These are phyloP conservation scores for Buceros bicornis DNA, from an alignment of 2,797 vertebrate genomes.

Conservation along the genomic window DNA sequence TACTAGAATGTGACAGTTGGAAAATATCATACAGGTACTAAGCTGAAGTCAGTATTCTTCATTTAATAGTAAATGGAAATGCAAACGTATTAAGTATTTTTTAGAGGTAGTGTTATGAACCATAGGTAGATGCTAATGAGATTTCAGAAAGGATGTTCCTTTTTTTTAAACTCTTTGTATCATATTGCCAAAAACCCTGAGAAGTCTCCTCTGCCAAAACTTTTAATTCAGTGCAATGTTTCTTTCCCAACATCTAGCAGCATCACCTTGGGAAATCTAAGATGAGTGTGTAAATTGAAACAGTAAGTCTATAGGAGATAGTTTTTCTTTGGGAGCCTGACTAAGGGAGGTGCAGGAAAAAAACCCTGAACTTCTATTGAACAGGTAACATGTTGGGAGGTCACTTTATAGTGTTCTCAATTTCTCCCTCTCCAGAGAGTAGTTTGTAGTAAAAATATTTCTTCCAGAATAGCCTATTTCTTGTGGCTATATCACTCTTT, in stretches of 20 bases:
- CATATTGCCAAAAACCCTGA: neutral
- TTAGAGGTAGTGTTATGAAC: neutral
- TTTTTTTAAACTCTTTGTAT: neutral
- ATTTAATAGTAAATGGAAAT: neutral
- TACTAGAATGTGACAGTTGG: neutral
- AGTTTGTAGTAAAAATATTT: neutral
- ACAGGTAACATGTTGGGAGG: neutral
- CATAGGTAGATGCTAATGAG: neutral
- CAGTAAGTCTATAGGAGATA: neutral
- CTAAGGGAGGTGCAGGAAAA: neutral
- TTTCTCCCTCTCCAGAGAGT: neutral
- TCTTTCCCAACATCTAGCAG: neutral
- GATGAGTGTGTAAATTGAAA: neutral
- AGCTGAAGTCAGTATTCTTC: neutral
- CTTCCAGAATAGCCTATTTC: neutral
- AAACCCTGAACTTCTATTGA: neutral
- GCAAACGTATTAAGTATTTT: neutral
- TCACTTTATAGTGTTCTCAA: neutral
- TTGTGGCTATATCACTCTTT: neutral
- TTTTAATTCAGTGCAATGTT: constrained; percentile 4
- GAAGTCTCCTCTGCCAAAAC: neutral
- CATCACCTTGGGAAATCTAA: neutral
- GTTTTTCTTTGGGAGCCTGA: constrained; percentile 7
- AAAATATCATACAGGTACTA: neutral
- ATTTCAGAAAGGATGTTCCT: neutral